A percentile compares a stretch with the other conserved stretches of the same genome.
phyloP scores from a whole-genome alignment of 2,113 vertebrate genomes.

The Buteo buteo region DNA sequence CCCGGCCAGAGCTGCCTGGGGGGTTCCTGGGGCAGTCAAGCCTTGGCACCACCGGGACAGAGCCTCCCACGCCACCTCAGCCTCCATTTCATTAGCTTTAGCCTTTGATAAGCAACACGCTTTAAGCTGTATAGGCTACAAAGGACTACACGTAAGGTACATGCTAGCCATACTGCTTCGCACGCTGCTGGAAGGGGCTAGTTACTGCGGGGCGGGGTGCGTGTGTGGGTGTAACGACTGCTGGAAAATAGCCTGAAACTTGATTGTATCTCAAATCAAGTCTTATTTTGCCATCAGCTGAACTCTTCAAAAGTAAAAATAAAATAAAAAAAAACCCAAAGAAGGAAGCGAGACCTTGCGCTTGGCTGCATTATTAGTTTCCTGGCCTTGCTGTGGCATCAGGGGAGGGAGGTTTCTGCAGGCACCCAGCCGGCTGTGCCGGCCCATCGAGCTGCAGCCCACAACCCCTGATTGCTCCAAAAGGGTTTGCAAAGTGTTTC shows the following conservation, averaged over 20 bases:
- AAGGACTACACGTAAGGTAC: not conserved
- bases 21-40: not conserved
- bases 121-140: not conserved
- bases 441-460: not conserved
- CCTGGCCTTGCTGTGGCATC: not conserved
- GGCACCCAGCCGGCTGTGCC: not conserved
- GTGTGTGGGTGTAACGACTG: not conserved
- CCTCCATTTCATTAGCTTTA: not conserved
- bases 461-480: not conserved
- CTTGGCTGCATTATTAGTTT: not conserved
- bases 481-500: not conserved
- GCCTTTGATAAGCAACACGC: not conserved
- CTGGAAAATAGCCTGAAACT: not conserved
- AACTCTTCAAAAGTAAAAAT: not conserved
- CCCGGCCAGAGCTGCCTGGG: not conserved
- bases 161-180: fast-evolving
- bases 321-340: not conserved
- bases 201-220: not conserved
- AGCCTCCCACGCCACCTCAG: not conserved
- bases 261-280: not conserved
- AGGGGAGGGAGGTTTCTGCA: not conserved
- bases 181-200: not conserved
- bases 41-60: fast-evolving
- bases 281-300: not conserved
- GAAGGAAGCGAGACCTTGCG: fast-evolving